Conservation (phyloP, 2,888 invertebrate species). For the Belgica antarctica region DNA sequence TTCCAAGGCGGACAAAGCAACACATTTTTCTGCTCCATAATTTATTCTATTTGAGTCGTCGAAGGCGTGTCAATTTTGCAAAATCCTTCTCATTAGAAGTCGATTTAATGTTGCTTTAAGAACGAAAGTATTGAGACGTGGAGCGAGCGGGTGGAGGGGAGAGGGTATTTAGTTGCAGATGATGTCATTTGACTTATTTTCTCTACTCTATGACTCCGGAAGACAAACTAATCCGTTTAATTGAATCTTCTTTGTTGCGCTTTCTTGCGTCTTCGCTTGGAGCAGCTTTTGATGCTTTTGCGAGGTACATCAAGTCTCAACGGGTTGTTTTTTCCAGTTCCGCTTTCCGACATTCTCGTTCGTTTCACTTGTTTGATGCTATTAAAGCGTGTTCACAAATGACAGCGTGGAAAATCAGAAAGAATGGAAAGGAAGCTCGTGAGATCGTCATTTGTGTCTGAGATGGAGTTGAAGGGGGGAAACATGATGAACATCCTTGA, state of each 20-base stretch:
- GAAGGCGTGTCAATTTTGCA: background rate
- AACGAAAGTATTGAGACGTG: background rate
- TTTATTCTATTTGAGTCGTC: background rate
- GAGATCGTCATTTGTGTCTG: constrained; percentile 10
- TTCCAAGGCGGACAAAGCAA: background rate
- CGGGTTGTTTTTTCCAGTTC: constrained; percentile 1
- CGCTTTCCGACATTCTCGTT: constrained; percentile 15
- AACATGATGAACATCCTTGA: background rate
- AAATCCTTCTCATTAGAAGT: constrained; percentile 9
- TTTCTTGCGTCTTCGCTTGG: background rate
- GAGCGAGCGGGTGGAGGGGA: background rate
- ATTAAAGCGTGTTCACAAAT: constrained; percentile 1
- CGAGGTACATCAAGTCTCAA: background rate
- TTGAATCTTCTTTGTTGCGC: background rate
- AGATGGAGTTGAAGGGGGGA: background rate
- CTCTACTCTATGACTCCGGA: background rate
- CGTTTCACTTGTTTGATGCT: constrained; percentile 4
- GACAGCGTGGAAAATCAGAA: background rate
- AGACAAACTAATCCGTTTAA: background rate
- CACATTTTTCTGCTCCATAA: constrained; percentile 11
- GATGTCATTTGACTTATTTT: background rate
- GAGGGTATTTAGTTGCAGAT: constrained; percentile 3
- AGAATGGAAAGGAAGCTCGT: background rate
- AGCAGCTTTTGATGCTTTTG: background rate
- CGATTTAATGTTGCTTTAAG: background rate